phyloP scores from a whole-genome alignment of 1,140 invertebrate genomes.

The Brachionus calyciflorus region DNA sequence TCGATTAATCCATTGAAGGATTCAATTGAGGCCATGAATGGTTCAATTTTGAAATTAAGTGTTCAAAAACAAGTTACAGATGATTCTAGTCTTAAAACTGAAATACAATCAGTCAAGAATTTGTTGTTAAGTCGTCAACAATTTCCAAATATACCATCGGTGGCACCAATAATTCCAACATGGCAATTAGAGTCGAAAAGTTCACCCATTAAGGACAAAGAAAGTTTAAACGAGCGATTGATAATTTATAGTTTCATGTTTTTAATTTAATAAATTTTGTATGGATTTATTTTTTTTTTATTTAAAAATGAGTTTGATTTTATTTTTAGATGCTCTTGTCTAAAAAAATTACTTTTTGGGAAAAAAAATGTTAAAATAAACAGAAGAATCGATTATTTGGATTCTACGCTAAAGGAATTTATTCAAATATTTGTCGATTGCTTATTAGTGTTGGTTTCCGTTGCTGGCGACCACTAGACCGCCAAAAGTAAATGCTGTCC shows the following conservation, averaged over 20 bases:
- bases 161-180: conserved; percentile 7
- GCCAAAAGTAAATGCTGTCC: too few species aligned
- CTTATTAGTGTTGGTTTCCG: too few species aligned
- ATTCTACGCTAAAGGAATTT: too few species aligned
- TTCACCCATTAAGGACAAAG: background rate
- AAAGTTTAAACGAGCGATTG: background rate
- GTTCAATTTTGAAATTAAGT: background rate
- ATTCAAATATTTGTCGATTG: too few species aligned
- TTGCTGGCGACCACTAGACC: too few species aligned
- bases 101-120: conserved; percentile 21
- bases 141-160: conserved; percentile 38
- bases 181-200: conserved; percentile 40
- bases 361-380: too few species aligned
- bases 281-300: too few species aligned
- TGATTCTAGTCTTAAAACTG: conserved; percentile 6
- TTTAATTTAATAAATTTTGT: too few species aligned
- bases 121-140: conserved; percentile 23
- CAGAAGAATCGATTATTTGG: too few species aligned
- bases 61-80: background rate
- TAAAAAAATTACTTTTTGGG: too few species aligned
- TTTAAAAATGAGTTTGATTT: too few species aligned
- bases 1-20: background rate
- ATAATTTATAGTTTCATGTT: background rate
- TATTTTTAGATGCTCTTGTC: too few species aligned
- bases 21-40: background rate